Evolutionary conservation across 2,113 vertebrate genomes (phyloP), one percentile per base, ranked within the genome.

Genomic region (Rhinopithecus roxellana): DNA sequence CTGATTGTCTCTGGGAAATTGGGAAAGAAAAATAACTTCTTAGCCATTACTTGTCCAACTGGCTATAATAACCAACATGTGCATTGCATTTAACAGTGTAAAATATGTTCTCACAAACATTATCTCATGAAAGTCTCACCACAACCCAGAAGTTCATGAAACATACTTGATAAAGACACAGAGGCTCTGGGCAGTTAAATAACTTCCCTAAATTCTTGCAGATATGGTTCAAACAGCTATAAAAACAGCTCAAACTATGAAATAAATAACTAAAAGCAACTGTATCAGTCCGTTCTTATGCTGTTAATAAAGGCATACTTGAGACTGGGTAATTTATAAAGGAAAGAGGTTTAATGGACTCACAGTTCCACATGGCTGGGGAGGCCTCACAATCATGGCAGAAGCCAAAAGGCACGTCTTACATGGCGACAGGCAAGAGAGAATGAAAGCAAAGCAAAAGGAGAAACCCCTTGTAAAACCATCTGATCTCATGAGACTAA

Each of bases 11-110:
- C 94, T 59, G 40, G 93, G 72, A 77, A 2, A 3, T 70, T 90
- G 22, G 16, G 32, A 82, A 98, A 95, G 84, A 92, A 97, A 97
- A 94, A 88, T 89, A 93, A 74, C 32, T 88, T 90, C 30, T 72
- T 83, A 74, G 61, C 43, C 43, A 78, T 92, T 89, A 78, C 8
- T 64, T 80, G 12, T 84, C 57, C 40, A 70, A 48, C 64, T 81
- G n/a, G n/a, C 35, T 96, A 27, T 75, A 93, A 95, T 84, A 87
- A 64, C 25, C 40, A 85, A 85, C n/a, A 88, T 55, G 32, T 50
- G 64, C 40, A 77, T 38, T n/a, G 30, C 57, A 20, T 89, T 90
- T 92, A 95, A 84, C 64, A 84, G n/a, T 55, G 77, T 77, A 59
- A 90, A 94, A 72, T 87, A 74, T 35, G 10, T 45, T 95, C 87